Conservation (phyloP, 2,888 invertebrate genomes). For the Apotomis turbidana region DNA sequence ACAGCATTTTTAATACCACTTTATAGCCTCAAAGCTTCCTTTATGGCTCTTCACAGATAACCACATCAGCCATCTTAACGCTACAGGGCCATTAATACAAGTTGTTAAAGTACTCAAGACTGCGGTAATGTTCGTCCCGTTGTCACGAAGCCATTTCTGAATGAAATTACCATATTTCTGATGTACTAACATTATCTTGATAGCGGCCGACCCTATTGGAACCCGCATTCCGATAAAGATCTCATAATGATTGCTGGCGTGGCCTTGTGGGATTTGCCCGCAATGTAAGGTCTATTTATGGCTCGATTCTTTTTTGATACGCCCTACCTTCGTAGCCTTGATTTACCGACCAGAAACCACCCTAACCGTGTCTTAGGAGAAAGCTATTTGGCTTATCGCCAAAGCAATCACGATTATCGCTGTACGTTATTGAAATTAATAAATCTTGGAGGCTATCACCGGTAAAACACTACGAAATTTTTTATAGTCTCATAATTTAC, state of each 20-base stretch:
- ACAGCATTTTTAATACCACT: no score
- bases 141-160: constrained; percentile 14
- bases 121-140: background rate
- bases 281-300: constrained; percentile 12
- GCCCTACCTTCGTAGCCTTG: constrained; percentile 3
- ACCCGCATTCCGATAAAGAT: constrained; percentile 30
- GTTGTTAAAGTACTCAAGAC: constrained; percentile 5
- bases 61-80: background rate
- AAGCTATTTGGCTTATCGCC: constrained; percentile 1
- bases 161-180: constrained; percentile 28
- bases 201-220: constrained; percentile 15
- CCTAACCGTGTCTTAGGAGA: background rate
- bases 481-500: no score
- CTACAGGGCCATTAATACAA: background rate
- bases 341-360: background rate
- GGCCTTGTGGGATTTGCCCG: constrained; percentile 26
- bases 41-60: background rate
- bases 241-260: constrained; percentile 24
- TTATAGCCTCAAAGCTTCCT: no score
- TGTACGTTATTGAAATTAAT: background rate
- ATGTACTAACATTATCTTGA: constrained; percentile 26
- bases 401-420: background rate
- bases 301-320: constrained; percentile 6
- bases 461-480: no score
- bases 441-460: background rate